phyloP scores from a whole-genome alignment of 2,113 vertebrate species.

The Mirza zaza region DNA sequence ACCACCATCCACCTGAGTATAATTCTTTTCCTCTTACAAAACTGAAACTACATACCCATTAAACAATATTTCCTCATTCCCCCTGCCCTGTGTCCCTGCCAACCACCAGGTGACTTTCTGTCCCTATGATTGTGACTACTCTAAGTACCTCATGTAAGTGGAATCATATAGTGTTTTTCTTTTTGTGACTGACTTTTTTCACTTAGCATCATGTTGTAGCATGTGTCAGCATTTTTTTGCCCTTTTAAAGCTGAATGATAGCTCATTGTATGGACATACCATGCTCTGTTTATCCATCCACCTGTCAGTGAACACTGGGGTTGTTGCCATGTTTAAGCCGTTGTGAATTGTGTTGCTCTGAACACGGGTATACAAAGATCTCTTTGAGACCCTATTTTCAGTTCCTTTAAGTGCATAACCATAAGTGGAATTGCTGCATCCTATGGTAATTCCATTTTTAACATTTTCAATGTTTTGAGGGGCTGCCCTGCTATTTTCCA shows the following conservation, averaged over 20 bases:
- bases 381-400: neutral
- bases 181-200: neutral
- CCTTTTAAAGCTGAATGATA: neutral
- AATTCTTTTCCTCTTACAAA: neutral
- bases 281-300: neutral
- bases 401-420: neutral
- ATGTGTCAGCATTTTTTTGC: neutral
- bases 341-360: neutral
- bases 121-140: neutral
- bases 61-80: neutral
- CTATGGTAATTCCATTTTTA: neutral
- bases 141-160: no score
- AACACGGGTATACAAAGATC: neutral
- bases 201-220: neutral
- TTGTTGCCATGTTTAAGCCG: neutral
- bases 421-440: neutral
- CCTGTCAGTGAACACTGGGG: neutral
- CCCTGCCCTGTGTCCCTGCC: neutral
- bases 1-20: neutral
- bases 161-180: neutral
- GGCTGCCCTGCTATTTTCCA: neutral
- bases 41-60: neutral
- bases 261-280: neutral
- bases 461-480: no score
- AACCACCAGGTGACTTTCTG: neutral